Evolutionary conservation across 2,797 vertebrate species (phyloP), one percentile per base, ranked within the genome.

Genomic region (Myotis pilosus): DNA sequence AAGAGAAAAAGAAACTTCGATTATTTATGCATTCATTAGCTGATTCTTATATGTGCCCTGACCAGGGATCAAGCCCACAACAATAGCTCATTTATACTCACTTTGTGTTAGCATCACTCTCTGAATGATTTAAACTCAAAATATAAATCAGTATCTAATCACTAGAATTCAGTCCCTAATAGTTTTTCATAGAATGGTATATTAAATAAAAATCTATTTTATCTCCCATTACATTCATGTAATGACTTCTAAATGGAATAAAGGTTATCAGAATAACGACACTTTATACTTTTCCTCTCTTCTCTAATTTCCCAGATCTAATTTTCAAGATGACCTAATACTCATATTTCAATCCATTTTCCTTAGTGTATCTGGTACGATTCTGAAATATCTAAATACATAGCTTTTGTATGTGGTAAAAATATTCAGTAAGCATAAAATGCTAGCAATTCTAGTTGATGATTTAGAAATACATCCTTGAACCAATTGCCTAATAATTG

Each of bases 121-220:
- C 36, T 74, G 84, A 87, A 69, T 62, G 19, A 92, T 66, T 91
- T 71, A 79, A 83, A 49, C 28, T 74, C 16, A 85, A 90, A 88
- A 78, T 44, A 69, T 25, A 64, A 74, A 79, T 20, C 20, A 64
- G 9, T 53, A 28, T 90, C 9, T 78, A 66, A 62, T 92, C 72
- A 92, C 15, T 44, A 82, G 15, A 83, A 53, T 80, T 44, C 68
- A 19, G 62, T 57, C 33, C 74, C 79, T 82, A 74, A 83, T 80
- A 80, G 28, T 57, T 17, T 28, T 16, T 80, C 13, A 89, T 38
- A 82, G 23, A 69, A 88, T 2, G 88, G 19, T 33, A 74, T 60
- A 64, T 69, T 87, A 89, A 89, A 71, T 66, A 93, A 94, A 94
- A 94, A 92, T 76, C 17, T 60, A 74, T 92, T 64, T 84, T 72